Evolutionary conservation across 2,113 vertebrate species (phyloP).

Genomic region (Ploceus nigricollis): DNA sequence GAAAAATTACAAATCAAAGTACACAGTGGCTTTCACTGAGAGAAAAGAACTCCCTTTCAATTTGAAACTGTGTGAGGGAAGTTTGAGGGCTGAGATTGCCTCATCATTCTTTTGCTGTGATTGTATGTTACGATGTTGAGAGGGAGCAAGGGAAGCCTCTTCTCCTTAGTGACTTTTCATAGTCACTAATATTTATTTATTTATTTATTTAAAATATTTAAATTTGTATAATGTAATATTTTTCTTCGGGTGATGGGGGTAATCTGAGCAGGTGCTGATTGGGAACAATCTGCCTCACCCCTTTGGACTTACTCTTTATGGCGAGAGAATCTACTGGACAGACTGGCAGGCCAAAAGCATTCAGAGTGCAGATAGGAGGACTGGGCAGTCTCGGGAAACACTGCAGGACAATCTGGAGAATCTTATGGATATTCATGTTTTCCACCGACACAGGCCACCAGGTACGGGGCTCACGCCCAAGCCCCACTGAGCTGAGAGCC

Average conservation of each 20-base stretch:
- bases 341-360: conserved; percentile 99
- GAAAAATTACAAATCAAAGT: background rate
- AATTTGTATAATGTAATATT: background rate
- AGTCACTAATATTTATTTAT: background rate
- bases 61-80: background rate
- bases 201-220: background rate
- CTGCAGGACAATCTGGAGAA: conserved; percentile 94
- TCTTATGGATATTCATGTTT: conserved; percentile 99
- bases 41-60: background rate
- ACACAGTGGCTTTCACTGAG: background rate
- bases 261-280: conserved; percentile 86
- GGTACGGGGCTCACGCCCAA: conserved; percentile 69
- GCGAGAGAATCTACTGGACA: conserved; percentile 95
- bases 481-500: background rate
- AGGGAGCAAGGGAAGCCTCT: background rate
- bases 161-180: background rate
- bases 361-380: conserved; percentile 89
- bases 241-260: background rate
- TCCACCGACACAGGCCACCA: conserved; percentile 86
- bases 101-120: background rate
- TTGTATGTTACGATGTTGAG: background rate
- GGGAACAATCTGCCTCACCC: conserved; percentile 92
- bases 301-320: conserved; percentile 92
- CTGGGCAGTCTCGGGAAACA: conserved; percentile 82
- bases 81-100: background rate